Percentiles rank a stretch among this genome's conserved stretches.
phyloP scores from a whole-genome alignment of 2,797 vertebrate species.

The Pogonophryne albipinna region DNA sequence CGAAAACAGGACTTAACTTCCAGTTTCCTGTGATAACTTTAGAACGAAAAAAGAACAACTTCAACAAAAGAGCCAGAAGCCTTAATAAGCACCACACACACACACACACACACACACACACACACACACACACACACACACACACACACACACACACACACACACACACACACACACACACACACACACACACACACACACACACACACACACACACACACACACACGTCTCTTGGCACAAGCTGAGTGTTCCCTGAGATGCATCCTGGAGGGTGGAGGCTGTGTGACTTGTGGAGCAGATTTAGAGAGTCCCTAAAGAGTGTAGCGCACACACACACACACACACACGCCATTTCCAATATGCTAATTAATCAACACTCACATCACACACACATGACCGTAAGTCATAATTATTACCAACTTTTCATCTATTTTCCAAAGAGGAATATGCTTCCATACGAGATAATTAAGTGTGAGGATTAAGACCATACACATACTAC shows the following conservation, averaged over 20 bases:
- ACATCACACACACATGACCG: conserved; percentile 19
- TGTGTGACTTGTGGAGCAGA: conserved; percentile 70
- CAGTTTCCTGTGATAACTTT: conserved; percentile 48
- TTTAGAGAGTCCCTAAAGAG: conserved; percentile 60
- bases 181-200: background rate
- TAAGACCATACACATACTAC: conserved; percentile 5
- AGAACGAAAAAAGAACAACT: conserved; percentile 39
- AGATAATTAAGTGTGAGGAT: background rate
- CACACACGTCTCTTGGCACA: conserved; percentile 41
- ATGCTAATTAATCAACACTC: background rate
- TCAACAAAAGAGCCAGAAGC: conserved; percentile 41
- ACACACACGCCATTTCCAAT: conserved; percentile 4
- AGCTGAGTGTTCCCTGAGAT: conserved; percentile 67
- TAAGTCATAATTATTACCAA: conserved; percentile 37
- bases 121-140: background rate
- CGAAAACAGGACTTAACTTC: conserved; percentile 32
- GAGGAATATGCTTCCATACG: background rate
- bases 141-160: conserved; percentile 7
- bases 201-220: conserved; percentile 22
- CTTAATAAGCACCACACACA: conserved; percentile 34
- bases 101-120: background rate
- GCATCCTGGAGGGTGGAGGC: conserved; percentile 62
- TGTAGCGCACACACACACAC: conserved; percentile 4
- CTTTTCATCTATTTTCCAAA: conserved; percentile 34
- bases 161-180: background rate